Base-by-base conservation (phyloP, 2,888 invertebrate species). In the Muschampia plurimacula region DNA sequence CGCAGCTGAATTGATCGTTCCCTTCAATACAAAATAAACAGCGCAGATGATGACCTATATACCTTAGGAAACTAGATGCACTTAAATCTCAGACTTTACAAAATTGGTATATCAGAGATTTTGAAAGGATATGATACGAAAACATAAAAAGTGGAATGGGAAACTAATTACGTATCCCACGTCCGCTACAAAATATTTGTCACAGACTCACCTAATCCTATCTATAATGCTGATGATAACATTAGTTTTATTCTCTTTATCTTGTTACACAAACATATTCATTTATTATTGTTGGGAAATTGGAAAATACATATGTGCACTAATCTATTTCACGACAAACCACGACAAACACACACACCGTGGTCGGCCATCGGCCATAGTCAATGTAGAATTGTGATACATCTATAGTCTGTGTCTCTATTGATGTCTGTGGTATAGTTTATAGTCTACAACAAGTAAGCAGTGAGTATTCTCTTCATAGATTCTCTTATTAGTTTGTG, bases 101-200 rank as follows among this genome's bases (percentile, higher is more conserved):
- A 80, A 84, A 84, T 77, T 86, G 83, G 80, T 86, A 76, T 81
- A 81, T 80, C 85, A 85, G 84, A 85, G 85, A 86, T 84, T 86
- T 86, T 83, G 82, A 82, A 86, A 87, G 82, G 82, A 82, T 83
- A 81, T 74, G 82, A 84, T 84, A 86, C 86, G 84, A 89, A 89
- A 88, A 89, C 86, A 86, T 83, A 85, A 84, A 86, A 86, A 88
- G 86, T 88, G 85, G 87, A 85, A 89, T 88, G 86, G 85, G 85
- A 86, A 83, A 87, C 84, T 84, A 86, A 88, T 86, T 87, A 89
- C 87, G 86, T 88, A 85, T 85, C 82, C 84, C 83, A 88, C 84
- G 86, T 89, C 83, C 82, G 78, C 81, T 80, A 74, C 78, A 77
- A 80, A 73, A 77, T 74, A 76, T 72, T 74, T 73, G 74, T 72